Base-by-base conservation (phyloP, 2,113 vertebrate genomes). In the Paracanthobrama guichenoti region DNA sequence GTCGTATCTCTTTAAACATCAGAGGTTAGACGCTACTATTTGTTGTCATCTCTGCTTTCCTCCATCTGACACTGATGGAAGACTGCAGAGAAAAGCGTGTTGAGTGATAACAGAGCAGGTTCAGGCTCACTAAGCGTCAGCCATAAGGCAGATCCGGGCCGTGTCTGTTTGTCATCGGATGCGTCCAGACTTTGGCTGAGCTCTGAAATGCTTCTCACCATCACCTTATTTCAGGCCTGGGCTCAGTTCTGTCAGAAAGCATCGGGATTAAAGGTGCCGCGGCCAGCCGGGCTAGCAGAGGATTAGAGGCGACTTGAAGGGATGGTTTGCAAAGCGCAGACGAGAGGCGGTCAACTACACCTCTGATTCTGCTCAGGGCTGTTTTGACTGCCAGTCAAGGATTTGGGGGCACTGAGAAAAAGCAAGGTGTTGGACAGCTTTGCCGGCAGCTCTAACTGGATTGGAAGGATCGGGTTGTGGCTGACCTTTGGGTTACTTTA, bases 361-460 rank as follows among this genome's bases (percentile, higher is more conserved):
- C 60, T 79, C 48, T 80, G 57, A 74, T 83, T 79, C 75, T 59
- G 81, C 86, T 85, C 50, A 71, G n/a, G 84, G 84, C 84, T 85
- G 69, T 85, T 85, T 85, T 85, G 78, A 85, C 78, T 74, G 78
- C 57, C 72, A 62, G 78, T 82, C 62, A 71, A 72, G 55, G 73
- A 85, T 85, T 85, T 85, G 69, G 74, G 71, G 60, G 75, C n/a
- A 28, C 66, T 83, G 79, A 83, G 74, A 42, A 83, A 74, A 77
- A 69, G 42, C 13, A 48, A 64, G 42, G 84, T 83, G 81, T 74
- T 66, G 71, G 50, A 79, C 64, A 72, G 81, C 76, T 60, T 84
- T 73, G 67, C 69, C 62, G 2, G 9, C 46, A 46, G 62, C 84
- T 86, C 72, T 57, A 42, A 39, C 71, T 74, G 81, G 64, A 84